Evolutionary conservation across 2,113 vertebrate genomes (phyloP).

Genomic region (Plectropomus leopardus): DNA sequence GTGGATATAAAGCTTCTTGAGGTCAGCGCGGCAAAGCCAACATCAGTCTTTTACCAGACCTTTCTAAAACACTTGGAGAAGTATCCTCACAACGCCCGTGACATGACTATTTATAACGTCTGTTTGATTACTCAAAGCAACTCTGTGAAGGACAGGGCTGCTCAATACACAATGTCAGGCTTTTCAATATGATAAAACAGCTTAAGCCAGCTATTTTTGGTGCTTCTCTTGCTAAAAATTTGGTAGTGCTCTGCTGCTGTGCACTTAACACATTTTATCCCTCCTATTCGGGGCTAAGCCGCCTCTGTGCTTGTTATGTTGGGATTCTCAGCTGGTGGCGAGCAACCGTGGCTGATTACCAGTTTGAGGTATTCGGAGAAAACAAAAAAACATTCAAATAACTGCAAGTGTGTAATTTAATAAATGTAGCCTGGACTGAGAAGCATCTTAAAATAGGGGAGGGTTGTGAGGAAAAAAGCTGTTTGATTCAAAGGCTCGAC

Average conservation of each 20-base stretch:
- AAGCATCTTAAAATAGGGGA: slow-evolving; percentile 18
- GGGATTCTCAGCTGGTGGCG: slow-evolving; percentile 14
- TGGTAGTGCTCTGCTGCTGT: slow-evolving; percentile 2
- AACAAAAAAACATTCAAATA: slow-evolving; percentile 37
- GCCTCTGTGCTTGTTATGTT: background rate
- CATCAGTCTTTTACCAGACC: slow-evolving; percentile 46
- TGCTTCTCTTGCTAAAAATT: slow-evolving; percentile 23
- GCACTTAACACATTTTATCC: slow-evolving; percentile 16
- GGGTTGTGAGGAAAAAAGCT: slow-evolving; percentile 29
- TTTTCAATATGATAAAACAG: slow-evolving; percentile 39
- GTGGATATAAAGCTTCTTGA: slow-evolving; percentile 61
- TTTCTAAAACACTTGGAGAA: slow-evolving; percentile 44
- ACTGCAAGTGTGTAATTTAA: slow-evolving; percentile 28
- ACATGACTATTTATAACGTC: slow-evolving; percentile 46
- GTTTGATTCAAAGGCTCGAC: slow-evolving; percentile 38
- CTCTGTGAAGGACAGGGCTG: slow-evolving; percentile 50
- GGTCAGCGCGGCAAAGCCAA: slow-evolving; percentile 64
- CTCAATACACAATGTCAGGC: slow-evolving; percentile 23
- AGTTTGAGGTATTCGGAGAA: slow-evolving; percentile 28
- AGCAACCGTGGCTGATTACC: slow-evolving; percentile 28
- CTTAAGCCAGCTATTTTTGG: background rate
- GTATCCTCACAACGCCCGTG: slow-evolving; percentile 46
- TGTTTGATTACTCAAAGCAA: slow-evolving; percentile 39
- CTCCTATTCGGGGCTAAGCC: background rate
- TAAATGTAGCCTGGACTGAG: slow-evolving; percentile 24